Conservation (phyloP, 2,888 invertebrate genomes). For the Nymphalis polychloros region DNA sequence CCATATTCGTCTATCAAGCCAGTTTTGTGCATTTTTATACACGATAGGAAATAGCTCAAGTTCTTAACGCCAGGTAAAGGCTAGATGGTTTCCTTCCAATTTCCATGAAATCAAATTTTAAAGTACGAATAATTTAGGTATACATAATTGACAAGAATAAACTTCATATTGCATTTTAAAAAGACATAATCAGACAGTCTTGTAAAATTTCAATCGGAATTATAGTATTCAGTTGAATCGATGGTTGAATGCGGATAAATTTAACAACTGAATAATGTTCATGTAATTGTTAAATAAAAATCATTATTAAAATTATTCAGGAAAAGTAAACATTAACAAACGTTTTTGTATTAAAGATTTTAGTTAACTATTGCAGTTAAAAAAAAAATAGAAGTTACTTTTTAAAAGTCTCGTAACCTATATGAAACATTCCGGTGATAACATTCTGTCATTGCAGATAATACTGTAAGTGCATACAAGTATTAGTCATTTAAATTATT, state of each 20-base stretch:
- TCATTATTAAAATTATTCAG: too few relatives aligned
- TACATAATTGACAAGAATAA: background rate
- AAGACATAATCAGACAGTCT: too few relatives aligned
- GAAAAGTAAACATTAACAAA: too few relatives aligned
- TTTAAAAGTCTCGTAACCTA: background rate
- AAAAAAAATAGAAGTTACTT: too few relatives aligned
- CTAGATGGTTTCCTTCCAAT: slow-evolving; percentile 16
- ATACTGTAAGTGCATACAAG: slow-evolving; percentile 16
- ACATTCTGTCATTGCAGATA: slow-evolving; percentile 11
- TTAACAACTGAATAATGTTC: too few relatives aligned
- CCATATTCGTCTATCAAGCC: background rate
- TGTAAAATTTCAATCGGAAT: too few relatives aligned
- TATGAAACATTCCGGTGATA: background rate
- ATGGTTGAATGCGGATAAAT: too few relatives aligned
- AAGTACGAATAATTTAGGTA: background rate
- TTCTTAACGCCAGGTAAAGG: background rate
- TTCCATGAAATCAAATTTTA: slow-evolving; percentile 5
- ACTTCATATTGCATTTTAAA: background rate
- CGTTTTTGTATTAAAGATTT: too few relatives aligned
- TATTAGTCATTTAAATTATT: slow-evolving; percentile 32
- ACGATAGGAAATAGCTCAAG: slow-evolving; percentile 21
- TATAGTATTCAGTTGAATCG: too few relatives aligned
- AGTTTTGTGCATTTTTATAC: slow-evolving; percentile 5
- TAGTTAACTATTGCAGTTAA: too few relatives aligned
- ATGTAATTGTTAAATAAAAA: too few relatives aligned